Evolutionary conservation across 1,140 invertebrate species (phyloP), one percentile per base, ranked within the genome.

Genomic region (Chironomus tepperi): DNA sequence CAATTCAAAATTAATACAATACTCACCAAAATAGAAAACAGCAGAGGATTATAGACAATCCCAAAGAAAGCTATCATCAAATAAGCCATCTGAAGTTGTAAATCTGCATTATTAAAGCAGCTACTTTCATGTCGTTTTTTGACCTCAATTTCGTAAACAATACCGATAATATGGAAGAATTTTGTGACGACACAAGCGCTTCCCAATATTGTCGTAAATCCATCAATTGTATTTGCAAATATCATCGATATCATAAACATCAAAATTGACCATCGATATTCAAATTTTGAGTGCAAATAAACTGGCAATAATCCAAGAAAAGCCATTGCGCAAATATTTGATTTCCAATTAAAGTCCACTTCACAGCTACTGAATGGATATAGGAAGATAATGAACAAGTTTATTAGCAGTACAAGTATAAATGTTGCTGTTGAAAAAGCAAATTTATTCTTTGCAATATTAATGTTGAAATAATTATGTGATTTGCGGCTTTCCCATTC

Each of bases 331-430:
- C 47, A n/a, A 12, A 15, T n/a, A 57, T 15, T 57, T 57, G 12
- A 12, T 5, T 57, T 57, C 8, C 8, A 57, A 57, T 57, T n/a
- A 15, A 12, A 5, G 3, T 12, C 5, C 5, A n/a, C 12, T 15
- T n/a, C 3, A 5, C 5, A n/a, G n/a, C 47, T 15, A 57, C n/a
- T n/a, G 99, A 99, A 18, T 98, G 86, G 77, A 99, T 92, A 79
- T 93, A 95, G 78, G 95, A 96, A 97, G 97, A 99, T 72, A 98
- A 83, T 0, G 94, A 95, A 93, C 98, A 98, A 80, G 97, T 95
- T 79, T 93, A 94, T 80, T 95, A 97, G 77, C 98, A 93, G 92
- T 93, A 96, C 83, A 94, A 98, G 42, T 98, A 84, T 74, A 93
- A 85, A 7, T 93, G 91, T 85, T 97, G 94, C 74, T 92, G 95